phyloP scores from a whole-genome alignment of 2,113 vertebrate species.

The Eudorcas thomsonii region DNA sequence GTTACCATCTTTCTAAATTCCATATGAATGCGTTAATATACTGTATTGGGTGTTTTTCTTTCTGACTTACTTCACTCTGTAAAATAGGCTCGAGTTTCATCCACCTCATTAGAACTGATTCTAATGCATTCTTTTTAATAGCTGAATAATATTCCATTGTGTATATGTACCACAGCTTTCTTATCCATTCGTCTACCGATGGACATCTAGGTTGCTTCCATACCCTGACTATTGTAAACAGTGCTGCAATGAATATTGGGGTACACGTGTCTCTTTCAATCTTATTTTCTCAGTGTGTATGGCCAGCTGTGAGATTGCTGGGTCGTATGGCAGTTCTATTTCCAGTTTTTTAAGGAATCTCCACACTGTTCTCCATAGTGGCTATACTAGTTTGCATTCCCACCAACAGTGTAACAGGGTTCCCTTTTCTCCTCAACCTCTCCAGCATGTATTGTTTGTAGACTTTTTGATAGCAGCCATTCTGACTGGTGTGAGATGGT shows the following conservation, averaged over 20 bases:
- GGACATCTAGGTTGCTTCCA: neutral
- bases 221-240: neutral
- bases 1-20: neutral
- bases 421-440: neutral
- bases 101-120: neutral
- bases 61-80: neutral
- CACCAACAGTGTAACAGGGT: neutral
- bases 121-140: neutral
- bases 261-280: neutral
- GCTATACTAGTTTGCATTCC: neutral
- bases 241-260: neutral
- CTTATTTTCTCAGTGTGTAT: neutral
- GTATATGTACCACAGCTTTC: neutral
- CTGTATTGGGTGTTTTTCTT: neutral
- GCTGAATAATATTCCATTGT: neutral
- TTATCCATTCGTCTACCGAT: neutral
- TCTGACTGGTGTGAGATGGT: too few relatives aligned
- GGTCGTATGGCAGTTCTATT: neutral
- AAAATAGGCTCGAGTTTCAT: neutral
- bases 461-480: too few relatives aligned
- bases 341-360: neutral
- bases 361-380: neutral
- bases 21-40: neutral
- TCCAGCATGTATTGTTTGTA: neutral
- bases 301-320: neutral